Percentiles rank a stretch among this genome's conserved stretches.
Conservation (phyloP, 2,113 vertebrate genomes). For the Catagonus wagneri region DNA sequence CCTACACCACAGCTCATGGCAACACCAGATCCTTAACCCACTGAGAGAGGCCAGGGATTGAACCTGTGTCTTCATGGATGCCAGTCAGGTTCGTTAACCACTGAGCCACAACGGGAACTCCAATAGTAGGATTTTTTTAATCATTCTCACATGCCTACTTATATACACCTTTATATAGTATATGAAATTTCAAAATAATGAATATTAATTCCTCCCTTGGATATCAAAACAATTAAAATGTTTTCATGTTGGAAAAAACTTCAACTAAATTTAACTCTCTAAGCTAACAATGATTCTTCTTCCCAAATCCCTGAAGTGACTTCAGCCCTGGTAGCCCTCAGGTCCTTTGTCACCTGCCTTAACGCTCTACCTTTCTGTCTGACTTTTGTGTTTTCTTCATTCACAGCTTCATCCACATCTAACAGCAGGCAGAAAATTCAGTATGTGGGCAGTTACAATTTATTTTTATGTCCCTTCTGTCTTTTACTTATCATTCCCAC, state of each 20-base stretch:
- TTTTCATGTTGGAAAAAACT: neutral
- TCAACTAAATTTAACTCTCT: conserved; percentile 41
- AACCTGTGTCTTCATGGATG: no score
- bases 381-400: neutral
- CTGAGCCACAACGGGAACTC: no score
- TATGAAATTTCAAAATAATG: conserved; percentile 18
- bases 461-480: conserved; percentile 45
- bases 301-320: neutral
- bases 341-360: neutral
- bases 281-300: neutral
- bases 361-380: neutral
- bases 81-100: no score
- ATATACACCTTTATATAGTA: neutral
- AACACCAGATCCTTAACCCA: no score
- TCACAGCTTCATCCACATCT: neutral
- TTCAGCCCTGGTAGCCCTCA: neutral
- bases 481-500: conserved; percentile 46
- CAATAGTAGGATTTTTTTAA: no score
- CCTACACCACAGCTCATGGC: no score
- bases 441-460: neutral
- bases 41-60: no score
- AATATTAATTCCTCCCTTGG: neutral
- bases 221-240: conserved; percentile 41
- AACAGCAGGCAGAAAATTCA: neutral
- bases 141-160: neutral